These are phyloP conservation scores for Diogma glabrata DNA, from an alignment of 2,888 invertebrate species.

Conservation along the genomic window DNA sequence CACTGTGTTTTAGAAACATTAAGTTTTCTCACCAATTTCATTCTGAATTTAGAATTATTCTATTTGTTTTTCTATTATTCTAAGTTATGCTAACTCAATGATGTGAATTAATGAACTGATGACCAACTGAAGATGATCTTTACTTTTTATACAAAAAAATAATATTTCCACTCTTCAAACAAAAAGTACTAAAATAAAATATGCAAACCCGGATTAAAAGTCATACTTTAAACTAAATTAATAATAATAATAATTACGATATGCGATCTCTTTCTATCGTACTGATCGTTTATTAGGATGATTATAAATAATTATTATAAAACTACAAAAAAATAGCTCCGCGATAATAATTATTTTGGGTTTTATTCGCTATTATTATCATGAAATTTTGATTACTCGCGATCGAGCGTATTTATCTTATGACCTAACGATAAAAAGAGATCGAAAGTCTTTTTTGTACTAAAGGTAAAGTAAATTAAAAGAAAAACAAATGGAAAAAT, in stretches of 20 bases:
- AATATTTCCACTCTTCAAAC: conserved; percentile 1
- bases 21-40: conserved; percentile 9
- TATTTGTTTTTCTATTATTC: background rate
- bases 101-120: conserved; percentile 16
- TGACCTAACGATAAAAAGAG: too few relatives aligned
- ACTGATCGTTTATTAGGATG: conserved; percentile 5
- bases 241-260: background rate
- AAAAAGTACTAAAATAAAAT: background rate
- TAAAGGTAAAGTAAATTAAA: too few relatives aligned
- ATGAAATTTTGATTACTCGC: conserved; percentile 1
- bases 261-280: conserved; percentile 7
- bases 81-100: conserved; percentile 3
- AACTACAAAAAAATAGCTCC: too few relatives aligned
- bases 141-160: conserved; percentile 13
- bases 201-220: conserved; percentile 8
- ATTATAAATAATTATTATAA: background rate
- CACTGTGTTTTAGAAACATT: too few relatives aligned
- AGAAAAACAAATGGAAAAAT: too few relatives aligned
- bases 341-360: too few relatives aligned
- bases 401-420: conserved; percentile 1
- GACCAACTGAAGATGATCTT: conserved; percentile 15
- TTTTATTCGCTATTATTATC: too few relatives aligned
- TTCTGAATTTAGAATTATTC: conserved; percentile 4
- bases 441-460: too few relatives aligned
- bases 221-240: background rate